These are phyloP conservation scores for Allygus modestus DNA, from an alignment of 2,888 invertebrate genomes.

Conservation along the genomic window DNA sequence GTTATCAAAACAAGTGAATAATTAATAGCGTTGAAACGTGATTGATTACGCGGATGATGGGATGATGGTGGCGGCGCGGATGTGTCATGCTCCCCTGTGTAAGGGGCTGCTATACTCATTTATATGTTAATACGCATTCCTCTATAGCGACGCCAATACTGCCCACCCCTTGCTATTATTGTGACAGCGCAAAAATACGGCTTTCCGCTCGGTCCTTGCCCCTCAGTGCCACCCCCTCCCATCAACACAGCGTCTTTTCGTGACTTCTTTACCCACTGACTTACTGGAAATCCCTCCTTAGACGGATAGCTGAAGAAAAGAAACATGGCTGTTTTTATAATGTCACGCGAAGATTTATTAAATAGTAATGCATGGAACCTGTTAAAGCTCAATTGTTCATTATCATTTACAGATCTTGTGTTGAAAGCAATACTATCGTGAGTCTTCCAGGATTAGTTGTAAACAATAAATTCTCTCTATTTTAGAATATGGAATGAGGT, in stretches of 20 bases:
- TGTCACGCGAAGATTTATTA: no score
- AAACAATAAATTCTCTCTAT: no score
- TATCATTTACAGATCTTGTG: no score
- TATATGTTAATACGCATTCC: constrained; percentile 67
- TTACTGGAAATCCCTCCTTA: constrained; percentile 55
- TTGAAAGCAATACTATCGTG: no score
- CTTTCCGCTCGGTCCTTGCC: constrained; percentile 40
- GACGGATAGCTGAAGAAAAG: background rate
- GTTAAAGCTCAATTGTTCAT: no score
- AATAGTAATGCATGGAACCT: no score
- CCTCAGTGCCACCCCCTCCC: background rate
- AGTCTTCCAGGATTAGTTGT: no score
- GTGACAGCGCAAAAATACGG: constrained; percentile 56
- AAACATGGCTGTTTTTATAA: background rate
- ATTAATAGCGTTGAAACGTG: constrained; percentile 34
- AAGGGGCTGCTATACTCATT: constrained; percentile 63
- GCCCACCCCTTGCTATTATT: constrained; percentile 44
- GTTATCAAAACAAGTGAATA: constrained; percentile 55
- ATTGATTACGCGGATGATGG: constrained; percentile 43
- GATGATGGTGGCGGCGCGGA: constrained; percentile 24
- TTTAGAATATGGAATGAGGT: no score
- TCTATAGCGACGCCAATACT: constrained; percentile 49
- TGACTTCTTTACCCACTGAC: constrained; percentile 60
- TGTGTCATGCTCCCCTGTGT: constrained; percentile 60
- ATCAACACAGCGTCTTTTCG: background rate